Base-by-base conservation (phyloP, 92 coral and sea anemone genomes). In the Palythoa grandiflora region DNA sequence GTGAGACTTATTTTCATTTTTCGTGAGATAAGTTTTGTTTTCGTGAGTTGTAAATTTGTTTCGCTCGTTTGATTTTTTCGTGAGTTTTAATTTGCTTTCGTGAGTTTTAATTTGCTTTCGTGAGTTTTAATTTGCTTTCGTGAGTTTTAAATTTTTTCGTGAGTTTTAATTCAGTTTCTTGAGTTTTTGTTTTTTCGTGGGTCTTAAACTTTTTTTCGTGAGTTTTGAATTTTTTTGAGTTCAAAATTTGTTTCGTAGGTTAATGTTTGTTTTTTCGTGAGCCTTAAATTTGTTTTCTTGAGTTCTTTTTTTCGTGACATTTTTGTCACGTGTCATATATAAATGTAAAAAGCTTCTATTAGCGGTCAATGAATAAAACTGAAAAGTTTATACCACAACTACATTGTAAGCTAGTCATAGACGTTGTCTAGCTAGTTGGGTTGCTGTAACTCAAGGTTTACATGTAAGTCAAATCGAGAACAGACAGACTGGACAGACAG, bases 381-480 rank as follows among this genome's bases (percentile, higher is more conserved):
- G n/a, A 28, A 28, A 28, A 21, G 48, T 44, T 60, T 60, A 60
- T 60, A 60, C 68, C 19, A 60, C 21, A 60, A 60, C 68, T 60
- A 60, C 21, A 60, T 60, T 60, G 68, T 17, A 60, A 14, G 19
- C 19, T 14, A 14, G 21, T 60, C 21, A 60, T 17, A 14, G 21
- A 60, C 19, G 68, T 17, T 14, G 60, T 6, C 60, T 54, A 10
- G 16, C 60, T 54, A n/a, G n/a, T 54, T 54, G 19, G 16, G 1
- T 59, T 59, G 65, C 40, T 68, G 74, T 47, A 21, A 2, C 38
- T 68, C 44, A 68, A 68, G 74, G 74, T 68, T 68, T 68, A 68
- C 74, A 68, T 68, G 74, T 68, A 68, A 68, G 74, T 68, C 74
- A 68, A 68, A 68, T 68, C 74, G 74, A 68, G 74, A 37, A 68